Evolutionary conservation across 2,888 invertebrate species (phyloP), one percentile per base, ranked within the genome.

Genomic region (Cloeon dipterum): DNA sequence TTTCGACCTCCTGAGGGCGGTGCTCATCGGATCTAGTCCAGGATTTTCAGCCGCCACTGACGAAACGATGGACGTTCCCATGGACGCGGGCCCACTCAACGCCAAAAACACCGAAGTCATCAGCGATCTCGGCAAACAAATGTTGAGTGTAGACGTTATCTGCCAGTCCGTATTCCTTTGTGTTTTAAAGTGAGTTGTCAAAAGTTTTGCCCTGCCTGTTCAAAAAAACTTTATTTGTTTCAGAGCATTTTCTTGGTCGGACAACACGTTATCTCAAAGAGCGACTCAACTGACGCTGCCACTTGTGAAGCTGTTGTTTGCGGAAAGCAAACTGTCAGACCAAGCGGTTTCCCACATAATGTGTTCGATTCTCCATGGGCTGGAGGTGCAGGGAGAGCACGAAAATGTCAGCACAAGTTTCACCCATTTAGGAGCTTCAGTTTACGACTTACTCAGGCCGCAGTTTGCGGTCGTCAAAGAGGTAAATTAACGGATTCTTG

Each of bases 371-470:
- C 61, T 85, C 40, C 71, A 71, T 45, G 86, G 83, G 34, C 63
- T 91, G 42, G 76, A 83, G 43, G 61, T 75, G 42, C 85, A 89
- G 51, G 91, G 91, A 0, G 82, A 88, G 51, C 88, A 89, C 53
- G 89, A 89, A 48, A 73, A 77, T 10, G 82, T 82, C 60, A 83
- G 81, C 53, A 78, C 83, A 11, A 68, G 73, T 1, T 57, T 88
- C 32, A 63, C 86, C 4, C 74, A 74, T 4, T 63, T 86, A 19
- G 85, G 82, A 4, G 74, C 85, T 2, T 79, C 79, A 58, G 71
- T 82, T 36, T 91, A 89, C 57, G 88, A 89, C 55, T 63, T 73
- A 42, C 59, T 86, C 26, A 65, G 85, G 41, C 82, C 81, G 1
- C 62, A 65, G 40, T 85, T 77, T 56, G 74, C 79, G 0, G 66